Evolutionary conservation across 2,888 invertebrate genomes (phyloP).

Genomic region (Spilarctia lutea): DNA sequence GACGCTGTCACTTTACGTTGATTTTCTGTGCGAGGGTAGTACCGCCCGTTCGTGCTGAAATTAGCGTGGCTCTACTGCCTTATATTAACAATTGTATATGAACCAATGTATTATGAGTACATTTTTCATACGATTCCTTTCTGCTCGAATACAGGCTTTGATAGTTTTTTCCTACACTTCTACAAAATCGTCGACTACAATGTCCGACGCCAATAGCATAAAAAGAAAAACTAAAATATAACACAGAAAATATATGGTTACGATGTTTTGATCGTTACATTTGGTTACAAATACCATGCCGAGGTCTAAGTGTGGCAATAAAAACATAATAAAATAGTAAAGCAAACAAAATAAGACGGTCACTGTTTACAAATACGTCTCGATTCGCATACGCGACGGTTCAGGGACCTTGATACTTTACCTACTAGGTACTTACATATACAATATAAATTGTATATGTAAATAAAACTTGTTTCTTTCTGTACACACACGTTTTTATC

Average conservation of each 20-base stretch:
- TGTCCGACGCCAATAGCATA: background rate
- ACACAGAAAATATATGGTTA: slow-evolving; percentile 9
- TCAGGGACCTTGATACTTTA: slow-evolving; percentile 60
- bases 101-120: background rate
- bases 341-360: slow-evolving; percentile 13
- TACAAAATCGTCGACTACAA: background rate
- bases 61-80: no score
- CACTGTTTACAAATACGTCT: slow-evolving; percentile 64
- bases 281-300: slow-evolving; percentile 12
- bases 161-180: background rate
- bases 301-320: slow-evolving; percentile 17
- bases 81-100: no score
- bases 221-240: background rate
- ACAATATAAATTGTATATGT: slow-evolving; percentile 34
- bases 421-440: slow-evolving; percentile 45
- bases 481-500: slow-evolving; percentile 36
- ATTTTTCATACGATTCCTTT: background rate
- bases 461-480: slow-evolving; percentile 45
- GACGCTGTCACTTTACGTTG: no score
- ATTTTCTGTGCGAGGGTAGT: no score
- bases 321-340: slow-evolving; percentile 29
- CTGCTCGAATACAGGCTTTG: background rate
- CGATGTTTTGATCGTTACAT: slow-evolving; percentile 9
- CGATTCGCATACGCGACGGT: slow-evolving; percentile 60
- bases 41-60: no score